phyloP scores from a whole-genome alignment of 2,797 vertebrate genomes.

The Typhlichthys subterraneus region DNA sequence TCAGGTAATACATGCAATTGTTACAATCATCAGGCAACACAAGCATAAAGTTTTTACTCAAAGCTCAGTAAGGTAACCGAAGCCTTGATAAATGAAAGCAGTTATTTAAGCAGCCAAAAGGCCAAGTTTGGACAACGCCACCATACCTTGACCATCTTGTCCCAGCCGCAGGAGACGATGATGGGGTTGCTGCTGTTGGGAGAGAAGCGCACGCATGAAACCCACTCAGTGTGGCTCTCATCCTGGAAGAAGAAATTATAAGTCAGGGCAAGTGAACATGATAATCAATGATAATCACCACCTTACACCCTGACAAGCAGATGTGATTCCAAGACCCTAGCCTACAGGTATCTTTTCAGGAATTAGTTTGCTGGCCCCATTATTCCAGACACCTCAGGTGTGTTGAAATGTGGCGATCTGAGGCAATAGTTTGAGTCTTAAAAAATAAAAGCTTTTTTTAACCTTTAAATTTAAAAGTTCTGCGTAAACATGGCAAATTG shows the following conservation, averaged over 20 bases:
- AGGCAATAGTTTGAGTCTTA: too few species aligned
- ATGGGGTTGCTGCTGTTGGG: conserved; percentile 98
- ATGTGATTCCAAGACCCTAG: not conserved
- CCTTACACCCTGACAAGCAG: not conserved
- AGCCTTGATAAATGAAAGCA: not conserved
- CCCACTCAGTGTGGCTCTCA: conserved; percentile 93
- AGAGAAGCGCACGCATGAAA: conserved; percentile 92
- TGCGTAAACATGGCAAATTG: too few species aligned
- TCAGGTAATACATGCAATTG: too few species aligned
- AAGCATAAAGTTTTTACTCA: conserved; percentile 2
- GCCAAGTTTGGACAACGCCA: not conserved
- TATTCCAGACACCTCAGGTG: too few species aligned
- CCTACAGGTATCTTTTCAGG: too few species aligned
- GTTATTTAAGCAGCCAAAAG: not conserved
- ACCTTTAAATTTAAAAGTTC: too few species aligned
- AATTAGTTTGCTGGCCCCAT: too few species aligned
- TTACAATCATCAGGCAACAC: too few species aligned
- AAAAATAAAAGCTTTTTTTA: too few species aligned
- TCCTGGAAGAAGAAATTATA: conserved; percentile 73
- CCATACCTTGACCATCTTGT: conserved; percentile 92
- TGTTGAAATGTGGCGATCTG: too few species aligned
- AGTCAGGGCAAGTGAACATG: too few species aligned
- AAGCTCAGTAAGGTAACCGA: conserved; percentile 27
- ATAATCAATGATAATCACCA: too few species aligned
- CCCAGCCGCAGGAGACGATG: conserved; percentile 96